Base-by-base conservation (phyloP, 2,888 invertebrate species). In the Ypsolopha scabrella region DNA sequence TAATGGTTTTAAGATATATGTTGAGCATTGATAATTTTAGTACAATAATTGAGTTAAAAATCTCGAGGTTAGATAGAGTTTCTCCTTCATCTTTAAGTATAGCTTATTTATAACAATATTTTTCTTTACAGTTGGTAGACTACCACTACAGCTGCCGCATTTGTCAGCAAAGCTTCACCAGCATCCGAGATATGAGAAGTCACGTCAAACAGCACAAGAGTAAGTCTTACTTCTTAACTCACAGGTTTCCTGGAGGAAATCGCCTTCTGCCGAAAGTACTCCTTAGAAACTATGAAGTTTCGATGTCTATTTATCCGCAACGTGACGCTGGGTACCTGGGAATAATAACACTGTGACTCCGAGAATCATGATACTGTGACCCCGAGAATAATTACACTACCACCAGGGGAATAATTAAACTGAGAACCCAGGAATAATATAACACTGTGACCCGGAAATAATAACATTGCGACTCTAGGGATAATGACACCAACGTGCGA, bases 131-230 rank as follows among this genome's bases (percentile, higher is more conserved):
- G 85, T 59, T 74, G 9, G 68, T 81, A 4, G 68, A 68, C 0
- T 81, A 83, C 53, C 82, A 81, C 54, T 85, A 83, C 65, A 71
- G 63, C 24, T 85, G 85, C 36, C 69, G 80, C 0, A 59, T 82
- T 0, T 85, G 85, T 51, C 68, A 67, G 3, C 52, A 66, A 14
- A 61, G 62, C 51, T 71, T 67, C 39, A 44, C 48, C 6, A 70
- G 67, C 50, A 79, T 82, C 54, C 72, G 64, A 51, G 58, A 54
- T 0, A 50, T 79, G 48, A 59, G 76, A 7, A 52, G 54, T 2
- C 85, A 85, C 24, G 58, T 80, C 0, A 13, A 43, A 1, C 60
- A 57, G 0, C 80, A 81, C 46, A 69, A 67, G 59, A 71, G 83
- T 85, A 58, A 59, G 60, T 51, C 9, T 7, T 11, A 48, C 13